Percentiles rank a stretch among this genome's conserved stretches.
These are phyloP conservation scores for Neuroterus valhalla DNA, from an alignment of 1,140 invertebrate genomes.

Conservation along the genomic window DNA sequence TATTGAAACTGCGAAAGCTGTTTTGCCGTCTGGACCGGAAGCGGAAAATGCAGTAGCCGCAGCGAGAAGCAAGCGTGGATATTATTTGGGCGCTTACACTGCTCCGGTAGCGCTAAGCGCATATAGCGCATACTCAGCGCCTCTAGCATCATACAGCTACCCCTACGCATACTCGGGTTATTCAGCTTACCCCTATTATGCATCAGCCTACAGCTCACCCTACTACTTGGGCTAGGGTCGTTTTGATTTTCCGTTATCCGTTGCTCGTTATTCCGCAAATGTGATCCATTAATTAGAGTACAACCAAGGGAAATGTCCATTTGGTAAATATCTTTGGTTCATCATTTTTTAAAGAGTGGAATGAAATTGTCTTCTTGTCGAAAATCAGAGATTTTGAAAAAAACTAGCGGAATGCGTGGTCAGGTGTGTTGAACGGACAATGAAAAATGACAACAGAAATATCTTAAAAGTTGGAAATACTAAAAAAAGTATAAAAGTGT, in stretches of 20 bases:
- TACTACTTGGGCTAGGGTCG: slow-evolving; percentile 55
- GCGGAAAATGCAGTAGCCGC: slow-evolving; percentile 30
- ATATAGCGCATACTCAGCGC: slow-evolving; percentile 57
- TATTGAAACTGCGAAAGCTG: slow-evolving; percentile 53
- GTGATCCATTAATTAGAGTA: not conserved
- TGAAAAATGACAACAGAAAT: too few relatives aligned
- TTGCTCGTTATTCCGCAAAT: not conserved
- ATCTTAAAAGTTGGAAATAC: too few relatives aligned
- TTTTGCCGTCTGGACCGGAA: slow-evolving; percentile 36
- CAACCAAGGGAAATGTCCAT: not conserved
- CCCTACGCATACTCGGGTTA: slow-evolving; percentile 61
- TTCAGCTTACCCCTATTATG: slow-evolving; percentile 64
- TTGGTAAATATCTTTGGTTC: not conserved
- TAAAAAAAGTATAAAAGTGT: not conserved
- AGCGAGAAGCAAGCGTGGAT: slow-evolving; percentile 58
- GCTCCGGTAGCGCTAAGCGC: slow-evolving; percentile 60
- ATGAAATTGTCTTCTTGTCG: too few relatives aligned
- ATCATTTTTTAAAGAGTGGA: too few relatives aligned
- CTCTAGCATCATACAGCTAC: slow-evolving; percentile 57
- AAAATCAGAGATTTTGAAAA: too few relatives aligned
- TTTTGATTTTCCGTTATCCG: not conserved
- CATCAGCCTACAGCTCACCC: slow-evolving; percentile 55
- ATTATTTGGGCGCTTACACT: slow-evolving; percentile 60
- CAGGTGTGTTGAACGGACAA: too few relatives aligned
- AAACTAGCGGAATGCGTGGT: too few relatives aligned